phyloP scores from a whole-genome alignment of 2,113 vertebrate genomes.

The Tupaia tana region DNA sequence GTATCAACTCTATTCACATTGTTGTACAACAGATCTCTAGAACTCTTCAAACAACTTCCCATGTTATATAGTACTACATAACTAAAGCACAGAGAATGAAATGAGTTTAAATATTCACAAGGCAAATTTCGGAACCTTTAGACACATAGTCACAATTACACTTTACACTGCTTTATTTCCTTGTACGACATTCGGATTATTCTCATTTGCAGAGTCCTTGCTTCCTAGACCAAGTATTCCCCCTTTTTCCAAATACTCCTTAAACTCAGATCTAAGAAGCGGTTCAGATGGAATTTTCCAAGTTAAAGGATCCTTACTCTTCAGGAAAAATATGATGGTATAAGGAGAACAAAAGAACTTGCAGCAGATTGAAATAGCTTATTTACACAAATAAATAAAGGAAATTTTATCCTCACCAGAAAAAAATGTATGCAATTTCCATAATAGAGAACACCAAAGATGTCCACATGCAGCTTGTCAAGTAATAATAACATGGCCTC shows the following conservation, averaged over 20 bases:
- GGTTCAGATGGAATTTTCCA: constrained; percentile 2
- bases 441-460: background rate
- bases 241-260: constrained; percentile 1
- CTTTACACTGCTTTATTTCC: background rate
- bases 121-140: background rate
- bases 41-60: too few species aligned
- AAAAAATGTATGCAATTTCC: background rate
- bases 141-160: background rate
- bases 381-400: constrained; percentile 15
- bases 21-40: too few species aligned
- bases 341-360: background rate
- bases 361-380: background rate
- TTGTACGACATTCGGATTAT: background rate
- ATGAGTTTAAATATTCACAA: constrained; percentile 54
- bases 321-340: background rate
- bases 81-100: constrained; percentile 42
- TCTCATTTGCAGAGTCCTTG: background rate
- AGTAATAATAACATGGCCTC: background rate
- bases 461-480: background rate
- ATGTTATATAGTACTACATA: background rate
- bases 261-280: background rate
- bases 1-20: too few species aligned
- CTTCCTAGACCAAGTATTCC: background rate
- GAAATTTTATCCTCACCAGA: background rate
- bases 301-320: background rate